Evolutionary conservation across 2,888 invertebrate genomes (phyloP).

Genomic region (Drosophila prostipennis): DNA sequence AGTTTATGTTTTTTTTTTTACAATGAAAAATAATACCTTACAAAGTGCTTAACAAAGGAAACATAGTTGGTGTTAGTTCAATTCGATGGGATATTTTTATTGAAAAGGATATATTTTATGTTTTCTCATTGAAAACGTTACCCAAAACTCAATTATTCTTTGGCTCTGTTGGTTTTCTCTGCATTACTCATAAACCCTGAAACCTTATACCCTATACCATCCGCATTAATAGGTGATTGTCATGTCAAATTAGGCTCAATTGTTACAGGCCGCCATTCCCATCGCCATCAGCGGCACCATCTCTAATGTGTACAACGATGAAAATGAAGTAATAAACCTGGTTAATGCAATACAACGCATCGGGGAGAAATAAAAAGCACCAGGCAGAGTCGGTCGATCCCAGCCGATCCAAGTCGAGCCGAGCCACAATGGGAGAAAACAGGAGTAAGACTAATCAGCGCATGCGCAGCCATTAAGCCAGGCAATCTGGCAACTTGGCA

Average conservation of each 20-base stretch:
- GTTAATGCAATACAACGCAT: constrained; percentile 58
- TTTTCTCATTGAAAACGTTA: no score
- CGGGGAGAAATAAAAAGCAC: constrained; percentile 30
- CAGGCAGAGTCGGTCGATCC: not conserved
- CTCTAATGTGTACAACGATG: constrained; percentile 49
- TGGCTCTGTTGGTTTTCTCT: not conserved
- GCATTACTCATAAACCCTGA: constrained; percentile 29
- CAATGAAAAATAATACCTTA: no score
- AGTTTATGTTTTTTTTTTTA: not conserved
- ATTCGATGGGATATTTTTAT: not conserved
- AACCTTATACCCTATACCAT: constrained; percentile 45
- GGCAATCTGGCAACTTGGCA: constrained; percentile 33
- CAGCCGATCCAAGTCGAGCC: not conserved
- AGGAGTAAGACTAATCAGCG: constrained; percentile 72
- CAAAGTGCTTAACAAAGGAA: not conserved
- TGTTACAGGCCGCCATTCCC: constrained; percentile 44
- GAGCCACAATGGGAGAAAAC: constrained; percentile 64
- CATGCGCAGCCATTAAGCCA: constrained; percentile 67
- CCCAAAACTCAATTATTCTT: not conserved
- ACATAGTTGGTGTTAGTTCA: not conserved
- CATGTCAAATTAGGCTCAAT: constrained; percentile 55
- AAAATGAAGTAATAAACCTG: constrained; percentile 69
- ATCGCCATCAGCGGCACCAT: constrained; percentile 31
- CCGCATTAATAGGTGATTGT: constrained; percentile 66
- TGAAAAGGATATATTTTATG: no score